Base-by-base conservation (phyloP, 2,797 vertebrate genomes). In the Euthynnus affinis region DNA sequence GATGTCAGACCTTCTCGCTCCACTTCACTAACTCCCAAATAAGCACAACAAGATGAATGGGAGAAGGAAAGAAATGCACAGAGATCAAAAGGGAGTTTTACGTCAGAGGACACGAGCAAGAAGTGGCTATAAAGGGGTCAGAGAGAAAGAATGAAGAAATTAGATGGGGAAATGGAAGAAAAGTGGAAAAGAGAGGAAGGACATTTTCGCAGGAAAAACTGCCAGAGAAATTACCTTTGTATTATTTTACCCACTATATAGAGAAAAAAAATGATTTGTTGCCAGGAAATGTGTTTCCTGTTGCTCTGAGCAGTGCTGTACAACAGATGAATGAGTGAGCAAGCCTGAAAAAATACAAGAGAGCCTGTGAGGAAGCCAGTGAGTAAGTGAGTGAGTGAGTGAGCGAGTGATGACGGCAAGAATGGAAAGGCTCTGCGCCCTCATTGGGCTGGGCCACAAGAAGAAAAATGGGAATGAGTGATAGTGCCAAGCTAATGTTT, bases 11-110 rank as follows among this genome's bases (percentile, higher is more conserved):
- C 44, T 51, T 64, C 9, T 40, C 25, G 15, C 22, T 18, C 59
- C 13, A 23, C 29, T 46, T 72, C 22, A 56, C 18, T 25, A 20
- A 61, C 27, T 61, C 27, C 12, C 27, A 44, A 56, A 14, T 52
- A n/a, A 80, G 29, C 17, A 42, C 20, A 18, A 64, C 18, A 71
- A 74, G 34, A 85, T 60, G 37, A 59, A 76, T 61, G 23, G 53
- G 67, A 46, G 52, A 66, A 10, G 27, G 48, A 25, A 75, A 46
- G 56, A 22, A 78, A 34, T 22, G 5, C 8, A 58, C 18, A 61
- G 15, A 48, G 34, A 64, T 42, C 29, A 32, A 32, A 32, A 32
- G 29, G 6, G 29, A 32, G 29, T 32, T 32, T 32, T 32, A 32
- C 29, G 29, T 32, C 29, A 32, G 29, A 32, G 8, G 0, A 15